Evolutionary conservation across 2,888 invertebrate species (phyloP).

Genomic region (Trichopria drosophilae): DNA sequence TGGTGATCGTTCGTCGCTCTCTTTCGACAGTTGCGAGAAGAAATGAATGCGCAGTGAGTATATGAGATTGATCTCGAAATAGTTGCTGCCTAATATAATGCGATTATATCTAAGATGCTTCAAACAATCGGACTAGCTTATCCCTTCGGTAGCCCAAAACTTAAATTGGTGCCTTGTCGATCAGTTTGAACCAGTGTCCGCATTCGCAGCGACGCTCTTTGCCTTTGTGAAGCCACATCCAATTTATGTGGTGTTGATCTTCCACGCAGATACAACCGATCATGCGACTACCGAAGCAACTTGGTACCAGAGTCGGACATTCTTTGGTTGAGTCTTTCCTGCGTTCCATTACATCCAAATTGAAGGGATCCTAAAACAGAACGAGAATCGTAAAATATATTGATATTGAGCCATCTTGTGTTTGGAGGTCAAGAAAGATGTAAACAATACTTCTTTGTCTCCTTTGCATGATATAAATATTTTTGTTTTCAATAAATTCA

Average conservation of each 20-base stretch:
- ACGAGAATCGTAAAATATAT: slow-evolving; percentile 10
- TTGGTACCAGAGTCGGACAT: slow-evolving; percentile 86
- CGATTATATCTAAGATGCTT: slow-evolving; percentile 49
- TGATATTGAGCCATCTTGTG: too few relatives aligned
- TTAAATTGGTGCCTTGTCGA: slow-evolving; percentile 75
- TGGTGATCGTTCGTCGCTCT: too few relatives aligned
- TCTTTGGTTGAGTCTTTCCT: slow-evolving; percentile 83
- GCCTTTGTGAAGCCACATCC: slow-evolving; percentile 94
- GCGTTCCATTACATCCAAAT: slow-evolving; percentile 80
- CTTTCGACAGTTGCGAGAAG: too few relatives aligned
- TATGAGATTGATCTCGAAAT: too few relatives aligned
- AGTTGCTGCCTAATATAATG: slow-evolving; percentile 40
- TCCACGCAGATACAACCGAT: slow-evolving; percentile 97
- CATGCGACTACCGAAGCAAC: slow-evolving; percentile 84
- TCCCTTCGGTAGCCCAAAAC: slow-evolving; percentile 24
- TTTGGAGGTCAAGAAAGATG: too few relatives aligned
- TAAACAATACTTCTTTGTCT: too few relatives aligned
- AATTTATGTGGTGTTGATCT: slow-evolving; percentile 84
- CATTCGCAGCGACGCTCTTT: slow-evolving; percentile 91
- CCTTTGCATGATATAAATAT: slow-evolving; percentile 6
- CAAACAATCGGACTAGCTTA: slow-evolving; percentile 49
- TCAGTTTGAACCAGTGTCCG: slow-evolving; percentile 94
- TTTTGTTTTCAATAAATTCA: background rate
- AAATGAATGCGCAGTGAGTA: too few relatives aligned
- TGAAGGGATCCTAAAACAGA: slow-evolving; percentile 70